Evolutionary conservation across 2,113 vertebrate species (phyloP), one percentile per base, ranked within the genome.

Genomic region (Columba janthina): DNA sequence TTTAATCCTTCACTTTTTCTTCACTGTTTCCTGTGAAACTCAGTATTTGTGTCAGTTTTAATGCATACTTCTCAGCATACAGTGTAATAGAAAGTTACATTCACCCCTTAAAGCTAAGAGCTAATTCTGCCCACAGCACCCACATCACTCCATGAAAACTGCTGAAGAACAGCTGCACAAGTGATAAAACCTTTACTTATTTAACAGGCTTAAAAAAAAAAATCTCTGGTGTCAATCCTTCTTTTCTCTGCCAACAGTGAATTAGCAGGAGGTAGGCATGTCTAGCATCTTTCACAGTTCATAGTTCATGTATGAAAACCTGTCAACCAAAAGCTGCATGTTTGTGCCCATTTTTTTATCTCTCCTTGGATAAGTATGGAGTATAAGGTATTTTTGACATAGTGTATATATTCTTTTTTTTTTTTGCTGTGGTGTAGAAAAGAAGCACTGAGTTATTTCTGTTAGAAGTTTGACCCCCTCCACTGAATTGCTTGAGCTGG

Each of bases 171-270:
- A 91, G 56, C 87, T 89, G 77, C 67, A 61, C 48, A 34, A 75
- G 61, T 78, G 72, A 80, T 38, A 90, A 74, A 91, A 3, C 46
- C 46, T 60, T 86, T 61, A 92, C 87, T 92, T 95, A 93, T 94
- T 92, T 73, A 92, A 82, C 10, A 82, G 29, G 6, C 44, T 75
- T 32, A 5, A n/a, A 72, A 31, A 57, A 31, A 57, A 48, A 50
- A 6, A 12, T 48, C 70, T 73, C 65, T 1, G 2, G 7, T 81
- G 56, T 64, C 34, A 71, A 57, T 53, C 29, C 1, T 16, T 74
- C 54, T 36, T 74, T 83, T 56, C 28, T 36, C 44, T 92, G 65
- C 62, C 77, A 71, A 25, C 46, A 26, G n/a, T 12, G 36, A 80
- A 28, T 29, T 42, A 79, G 32, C 62, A 62, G 36, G 51, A 85